Base-by-base conservation (phyloP, 2,113 vertebrate species). In the Eupsittula cactorum region DNA sequence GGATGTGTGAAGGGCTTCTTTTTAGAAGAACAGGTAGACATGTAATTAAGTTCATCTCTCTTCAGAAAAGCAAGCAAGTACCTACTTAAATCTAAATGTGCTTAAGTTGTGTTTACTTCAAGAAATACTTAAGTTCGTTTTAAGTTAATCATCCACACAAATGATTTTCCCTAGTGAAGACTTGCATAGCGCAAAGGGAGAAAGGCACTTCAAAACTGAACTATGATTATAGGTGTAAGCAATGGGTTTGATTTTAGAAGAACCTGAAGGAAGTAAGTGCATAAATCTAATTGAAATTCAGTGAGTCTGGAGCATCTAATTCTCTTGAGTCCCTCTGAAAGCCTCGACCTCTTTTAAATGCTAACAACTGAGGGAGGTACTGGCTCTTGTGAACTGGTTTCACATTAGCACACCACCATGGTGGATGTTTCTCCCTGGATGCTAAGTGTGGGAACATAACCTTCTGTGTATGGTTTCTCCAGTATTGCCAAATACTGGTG, bases 51-150 rank as follows among this genome's bases (percentile, higher is more conserved):
- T 90, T 96, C 64, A 73, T 86, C 60, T 92, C 60, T 62, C 63
- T 95, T 90, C 73, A 94, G 86, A 81, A 95, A 69, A 90, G 60
- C 60, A 84, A 67, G 23, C 65, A 88, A 83, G 76, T 50, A 67
- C 42, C 59, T 95, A 28, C 86, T 92, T 96, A 81, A 89, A 85
- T 85, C 62, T 76, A 85, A 94, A 94, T 65, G 67, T 79, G 59
- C 35, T 84, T 95, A 92, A 94, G 82, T 78, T 86, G 60, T 82
- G 80, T 95, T 96, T 95, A 77, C 90, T 96, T 93, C 64, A 88
- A 83, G 55, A 92, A 95, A 90, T 81, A 82, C 73, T 90, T 92
- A 90, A 96, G 64, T 82, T 50, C 5, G 7, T 91, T 93, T 88
- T 80, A 88, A 93, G 79, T 83, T 93, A 94, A 76, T 75, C 27